phyloP scores from a whole-genome alignment of 2,113 vertebrate species.

The Campylorhamphus procurvoides region DNA sequence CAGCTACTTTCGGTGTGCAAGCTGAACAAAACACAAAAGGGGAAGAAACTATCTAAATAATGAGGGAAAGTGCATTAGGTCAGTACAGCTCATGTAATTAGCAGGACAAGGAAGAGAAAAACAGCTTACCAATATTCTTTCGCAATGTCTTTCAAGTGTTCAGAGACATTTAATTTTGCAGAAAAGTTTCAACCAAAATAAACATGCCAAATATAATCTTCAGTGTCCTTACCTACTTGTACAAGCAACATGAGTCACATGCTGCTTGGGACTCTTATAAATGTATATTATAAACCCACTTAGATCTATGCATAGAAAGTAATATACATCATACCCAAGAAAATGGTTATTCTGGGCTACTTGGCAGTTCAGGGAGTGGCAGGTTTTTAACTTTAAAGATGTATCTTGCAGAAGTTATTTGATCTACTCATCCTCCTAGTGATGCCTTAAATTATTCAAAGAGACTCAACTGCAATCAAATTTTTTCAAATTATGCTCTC shows the following conservation, averaged over 20 bases:
- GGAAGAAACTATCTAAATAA: constrained; percentile 27
- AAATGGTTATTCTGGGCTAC: background rate
- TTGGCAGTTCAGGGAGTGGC: background rate
- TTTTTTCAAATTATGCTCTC: background rate
- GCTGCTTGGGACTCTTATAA: background rate
- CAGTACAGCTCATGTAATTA: constrained; percentile 53
- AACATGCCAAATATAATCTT: constrained; percentile 25
- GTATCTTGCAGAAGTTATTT: background rate
- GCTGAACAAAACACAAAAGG: background rate
- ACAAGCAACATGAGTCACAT: background rate
- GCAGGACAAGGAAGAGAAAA: constrained; percentile 10
- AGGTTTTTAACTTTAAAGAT: background rate
- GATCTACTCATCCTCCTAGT: background rate
- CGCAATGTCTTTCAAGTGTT: constrained; percentile 10
- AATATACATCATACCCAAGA: background rate
- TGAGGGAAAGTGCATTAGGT: constrained; percentile 34
- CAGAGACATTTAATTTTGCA: background rate
- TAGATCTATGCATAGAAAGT: constrained; percentile 22
- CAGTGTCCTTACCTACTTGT: background rate
- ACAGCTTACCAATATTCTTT: background rate
- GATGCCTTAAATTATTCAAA: background rate
- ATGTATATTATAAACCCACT: background rate
- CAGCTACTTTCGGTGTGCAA: background rate
- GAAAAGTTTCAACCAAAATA: background rate
- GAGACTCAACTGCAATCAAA: background rate